Base-by-base conservation (phyloP, 2,797 vertebrate species). In the Balearica regulorum region DNA sequence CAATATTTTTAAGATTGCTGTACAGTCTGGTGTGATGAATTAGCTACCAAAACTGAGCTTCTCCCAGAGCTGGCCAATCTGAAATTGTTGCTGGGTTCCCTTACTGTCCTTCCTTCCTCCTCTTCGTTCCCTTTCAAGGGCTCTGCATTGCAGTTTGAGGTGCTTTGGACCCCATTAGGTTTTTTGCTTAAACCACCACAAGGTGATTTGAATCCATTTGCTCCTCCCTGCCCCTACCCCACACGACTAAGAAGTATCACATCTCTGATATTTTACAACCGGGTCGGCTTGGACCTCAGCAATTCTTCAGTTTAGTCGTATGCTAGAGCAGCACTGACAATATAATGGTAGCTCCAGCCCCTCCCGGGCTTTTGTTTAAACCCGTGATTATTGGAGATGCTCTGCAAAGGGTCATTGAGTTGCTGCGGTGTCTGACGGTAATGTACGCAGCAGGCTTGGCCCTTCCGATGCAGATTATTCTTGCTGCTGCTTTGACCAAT, bases 401-500 rank as follows among this genome's bases (percentile, higher is more conserved):
- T 88, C 84, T 86, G 92, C 89, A 83, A 88, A 92, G 87, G 93
- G 60, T 92, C 92, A 82, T n/a, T 80, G 86, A 93, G 92, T 26
- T 92, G 90, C 84, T 53, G 72, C 72, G n/a, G 75, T 24, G 33
- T 21, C 80, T 93, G 91, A 84, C 90, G 90, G 78, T 71, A 16
- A 94, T 87, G 86, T 19, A 83, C 83, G 1, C 95, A 95, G 93
- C 93, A 94, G 81, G 94, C 69, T 83, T 43, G 46, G 90, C 81
- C 88, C 87, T 89, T 93, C 4, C 2, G 15, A 62, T 75, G 79
- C 78, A 25, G 58, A 69, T 78, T 70, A 83, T 79, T 88, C 83
- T 93, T 93, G 85, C 88, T 79, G 86, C 92, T 81, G 89, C 82
- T 87, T 87, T 87, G 81, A 76, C 87, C 92, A 57, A 2, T 55